A percentile compares a stretch with the other conserved stretches of the same genome.
phyloP scores from a whole-genome alignment of 1,140 invertebrate species.

The Gonioctena quinquepunctata region DNA sequence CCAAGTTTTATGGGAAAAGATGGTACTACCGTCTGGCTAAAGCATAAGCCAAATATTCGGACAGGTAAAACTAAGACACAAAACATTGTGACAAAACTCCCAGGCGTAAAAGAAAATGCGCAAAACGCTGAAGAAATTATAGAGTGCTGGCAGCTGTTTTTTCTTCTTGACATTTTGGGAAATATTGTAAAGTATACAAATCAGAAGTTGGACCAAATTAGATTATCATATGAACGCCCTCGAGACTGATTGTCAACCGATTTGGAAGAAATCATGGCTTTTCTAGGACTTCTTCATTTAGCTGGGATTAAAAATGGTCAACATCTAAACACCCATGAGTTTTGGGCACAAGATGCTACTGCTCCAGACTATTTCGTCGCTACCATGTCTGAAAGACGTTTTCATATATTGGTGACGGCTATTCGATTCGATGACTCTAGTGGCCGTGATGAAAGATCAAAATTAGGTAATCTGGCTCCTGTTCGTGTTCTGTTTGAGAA shows the following conservation, averaged over 20 bases:
- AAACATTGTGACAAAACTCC: no score
- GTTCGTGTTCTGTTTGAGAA: not conserved
- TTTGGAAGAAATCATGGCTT: not conserved
- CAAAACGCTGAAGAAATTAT: no score
- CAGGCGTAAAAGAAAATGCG: no score
- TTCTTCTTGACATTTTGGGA: no score
- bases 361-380: conserved; percentile 48
- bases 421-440: conserved; percentile 41
- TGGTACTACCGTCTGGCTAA: no score
- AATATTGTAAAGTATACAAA: conserved; percentile 2
- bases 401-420: conserved; percentile 22
- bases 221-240: not conserved
- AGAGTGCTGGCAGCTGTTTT: no score
- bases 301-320: conserved; percentile 55
- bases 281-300: conserved; percentile 58
- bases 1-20: no score
- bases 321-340: conserved; percentile 54
- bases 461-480: conserved; percentile 39
- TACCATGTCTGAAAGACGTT: conserved; percentile 10
- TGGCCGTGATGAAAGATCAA: conserved; percentile 43
- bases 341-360: conserved; percentile 48
- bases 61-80: no score
- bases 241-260: not conserved
- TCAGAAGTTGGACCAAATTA: not conserved
- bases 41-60: no score